A percentile compares a stretch with the other conserved stretches of the same genome.
phyloP scores from a whole-genome alignment of 2,113 vertebrate genomes.

The Hippopotamus amphibius region DNA sequence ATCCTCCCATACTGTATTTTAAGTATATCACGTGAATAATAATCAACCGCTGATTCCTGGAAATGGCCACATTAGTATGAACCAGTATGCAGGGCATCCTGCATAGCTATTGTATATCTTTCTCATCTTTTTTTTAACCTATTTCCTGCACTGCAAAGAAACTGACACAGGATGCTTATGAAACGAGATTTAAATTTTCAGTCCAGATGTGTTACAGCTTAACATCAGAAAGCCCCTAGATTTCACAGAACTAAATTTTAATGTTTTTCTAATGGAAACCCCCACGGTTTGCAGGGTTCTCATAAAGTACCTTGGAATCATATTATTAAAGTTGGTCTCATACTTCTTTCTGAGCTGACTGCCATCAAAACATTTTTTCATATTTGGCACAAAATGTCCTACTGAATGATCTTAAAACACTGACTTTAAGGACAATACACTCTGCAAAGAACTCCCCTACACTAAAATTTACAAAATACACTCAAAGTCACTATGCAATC shows the following conservation, averaged over 20 bases:
- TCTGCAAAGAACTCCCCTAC: background rate
- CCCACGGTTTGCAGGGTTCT: conserved; percentile 75
- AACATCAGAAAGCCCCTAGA: conserved; percentile 79
- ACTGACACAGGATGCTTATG: conserved; percentile 85
- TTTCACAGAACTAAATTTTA: conserved; percentile 84
- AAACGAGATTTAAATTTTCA: conserved; percentile 72
- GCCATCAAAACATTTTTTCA: background rate
- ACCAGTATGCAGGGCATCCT: conserved; percentile 43
- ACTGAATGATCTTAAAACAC: background rate
- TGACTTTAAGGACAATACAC: background rate
- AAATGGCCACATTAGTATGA: conserved; percentile 68
- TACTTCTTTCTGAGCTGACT: background rate
- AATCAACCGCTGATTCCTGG: conserved; percentile 69
- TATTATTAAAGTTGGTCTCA: background rate
- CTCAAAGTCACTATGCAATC: background rate
- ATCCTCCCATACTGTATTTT: background rate
- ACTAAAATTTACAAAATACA: background rate
- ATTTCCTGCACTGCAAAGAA: conserved; percentile 83
- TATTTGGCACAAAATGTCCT: background rate
- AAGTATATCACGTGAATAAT: conserved; percentile 66
- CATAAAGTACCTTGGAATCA: conserved; percentile 53
- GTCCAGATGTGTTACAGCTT: conserved; percentile 70
- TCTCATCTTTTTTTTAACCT: conserved; percentile 76
- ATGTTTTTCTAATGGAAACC: conserved; percentile 76
- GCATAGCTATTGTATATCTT: conserved; percentile 68